Base-by-base conservation (phyloP, 2,888 invertebrate species). In the Schizaphis graminum region DNA sequence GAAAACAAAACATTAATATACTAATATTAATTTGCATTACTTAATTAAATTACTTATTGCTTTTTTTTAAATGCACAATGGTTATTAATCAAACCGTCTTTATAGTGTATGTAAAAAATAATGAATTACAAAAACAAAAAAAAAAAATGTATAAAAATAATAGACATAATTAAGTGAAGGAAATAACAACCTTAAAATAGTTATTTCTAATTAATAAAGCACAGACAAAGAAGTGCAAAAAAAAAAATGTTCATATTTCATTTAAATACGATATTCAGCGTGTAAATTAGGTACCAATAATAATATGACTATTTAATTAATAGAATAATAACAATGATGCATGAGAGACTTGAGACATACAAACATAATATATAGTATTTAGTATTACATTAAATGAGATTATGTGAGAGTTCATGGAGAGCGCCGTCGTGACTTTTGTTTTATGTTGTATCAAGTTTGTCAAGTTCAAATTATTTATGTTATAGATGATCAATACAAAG, bases 341-440 rank as follows among this genome's bases (percentile, higher is more conserved):
- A 16, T 57, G 57, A 86, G 24, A 91, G 10, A 24, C 57, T 21
- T 89, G 35, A 86, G 16, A 86, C 16, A 47, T 24, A 77, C 2
- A 77, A 35, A 67, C 11, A 91, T 49, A 47, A 7, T 35, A 87
- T n/a, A 87, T 53, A 49, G 35, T 56, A 85, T 85, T 24, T 28
- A 35, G 21, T 57, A 28, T 85, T 85, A 86, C 28, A n/a, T 86
- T 26, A 84, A 86, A 90, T 91, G 94, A 94, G 94, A 94, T 94
- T 94, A 94, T 21, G 61, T 49, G 53, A 56, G 67, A 35, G 21
- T 35, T 77, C 35, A 21, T 35, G 35, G 67, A 77, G 77, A 77
- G 77, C 35, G 21, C 11, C 21, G 35, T 77, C 35, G 77, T 21
- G 21, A 77, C 35, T 35, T 35, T 77, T 21, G 77, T 35, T 77